Evolutionary conservation across 2,113 vertebrate genomes (phyloP), one percentile per base, ranked within the genome.

Genomic region (Heliornis fulica): DNA sequence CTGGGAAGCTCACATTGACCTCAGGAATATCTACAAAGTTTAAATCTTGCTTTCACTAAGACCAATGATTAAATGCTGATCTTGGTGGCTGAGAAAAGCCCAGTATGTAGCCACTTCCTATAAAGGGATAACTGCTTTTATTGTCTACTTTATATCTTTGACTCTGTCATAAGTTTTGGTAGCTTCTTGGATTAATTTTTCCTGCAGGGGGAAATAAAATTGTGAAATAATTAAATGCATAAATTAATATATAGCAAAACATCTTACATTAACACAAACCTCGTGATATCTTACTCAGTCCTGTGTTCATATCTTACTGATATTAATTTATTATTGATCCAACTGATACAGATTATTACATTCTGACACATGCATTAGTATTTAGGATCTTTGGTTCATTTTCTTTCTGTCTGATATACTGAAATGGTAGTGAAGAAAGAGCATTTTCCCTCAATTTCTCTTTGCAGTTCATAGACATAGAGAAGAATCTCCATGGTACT

Each of bases 41-140:
- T 77, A 66, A 45, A 69, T 74, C 20, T 54, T 66, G 4, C 26
- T 90, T 54, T 91, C 19, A 18, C 15, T 78, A 66, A 83, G 20
- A 8, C 68, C 1, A 2, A 5, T 77, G 38, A 45, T 38, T 29
- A 91, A 85, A 76, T 0, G 0, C 5, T 3, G 1, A 28, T 56
- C 31, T 50, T 51, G 22, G 15, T 41, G 22, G 69, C 59, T 25
- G 34, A 76, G 75, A 70, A 86, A 83, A 89, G 12, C 16, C 11
- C 12, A 22, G 13, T 15, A 23, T 14, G 13, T 26, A 36, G 25
- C 34, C 41, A 19, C 11, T 66, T 86, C 13, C 28, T 9, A 38
- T 7, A 31, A 50, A 45, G 32, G 7, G 7, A 90, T 13, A 75
- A 41, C 32, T 75, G 32, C 9, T 54, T 2, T 59, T 66, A 32